Percentiles rank a stretch among this genome's conserved stretches.
Conservation (phyloP, 2,113 vertebrate species). For the Ptychochromis oligacanthus region DNA sequence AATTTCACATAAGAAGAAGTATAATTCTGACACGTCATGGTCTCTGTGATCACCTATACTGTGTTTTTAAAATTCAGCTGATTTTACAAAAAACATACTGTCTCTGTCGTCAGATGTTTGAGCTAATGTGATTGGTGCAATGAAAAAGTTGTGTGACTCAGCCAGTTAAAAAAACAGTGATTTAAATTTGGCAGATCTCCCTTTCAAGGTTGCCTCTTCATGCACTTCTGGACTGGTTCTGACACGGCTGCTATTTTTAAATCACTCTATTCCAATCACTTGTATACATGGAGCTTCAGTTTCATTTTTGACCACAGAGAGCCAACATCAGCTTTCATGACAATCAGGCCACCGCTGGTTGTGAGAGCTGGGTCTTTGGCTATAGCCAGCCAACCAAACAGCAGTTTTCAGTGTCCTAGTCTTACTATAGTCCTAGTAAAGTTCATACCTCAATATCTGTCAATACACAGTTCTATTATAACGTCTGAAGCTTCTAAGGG, state of each 20-base stretch:
- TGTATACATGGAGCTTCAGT: background rate
- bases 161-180: no score
- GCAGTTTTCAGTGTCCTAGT: background rate
- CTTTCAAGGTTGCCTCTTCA: background rate
- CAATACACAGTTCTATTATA: background rate
- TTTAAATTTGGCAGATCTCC: background rate
- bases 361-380: no score
- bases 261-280: background rate
- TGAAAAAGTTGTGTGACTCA: background rate
- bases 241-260: background rate
- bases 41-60: background rate
- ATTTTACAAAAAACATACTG: background rate
- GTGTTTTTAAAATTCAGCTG: background rate
- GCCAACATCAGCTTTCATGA: background rate
- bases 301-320: background rate
- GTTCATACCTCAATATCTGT: background rate
- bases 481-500: background rate
- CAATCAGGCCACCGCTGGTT: no score
- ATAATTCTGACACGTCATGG: background rate
- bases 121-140: background rate
- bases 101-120: background rate
- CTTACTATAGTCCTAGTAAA: no score
- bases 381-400: background rate
- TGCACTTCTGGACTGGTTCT: background rate
- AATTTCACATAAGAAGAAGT: background rate